phyloP scores from a whole-genome alignment of 2,797 vertebrate species.

The Hypotaenidia philippensis region DNA sequence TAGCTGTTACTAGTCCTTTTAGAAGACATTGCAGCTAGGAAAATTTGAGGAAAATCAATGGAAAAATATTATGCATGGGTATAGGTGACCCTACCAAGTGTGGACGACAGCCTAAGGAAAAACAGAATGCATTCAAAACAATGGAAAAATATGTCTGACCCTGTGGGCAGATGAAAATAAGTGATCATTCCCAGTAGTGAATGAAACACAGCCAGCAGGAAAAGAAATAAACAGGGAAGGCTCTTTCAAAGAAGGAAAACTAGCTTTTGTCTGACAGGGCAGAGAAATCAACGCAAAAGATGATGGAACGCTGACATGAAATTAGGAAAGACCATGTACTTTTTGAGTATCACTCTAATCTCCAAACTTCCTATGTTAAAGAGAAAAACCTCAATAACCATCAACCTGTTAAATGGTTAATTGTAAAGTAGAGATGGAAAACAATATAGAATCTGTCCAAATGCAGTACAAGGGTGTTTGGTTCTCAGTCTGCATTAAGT shows the following conservation, averaged over 20 bases:
- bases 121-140: neutral
- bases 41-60: neutral
- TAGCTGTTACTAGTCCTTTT: neutral
- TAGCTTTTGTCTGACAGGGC: neutral
- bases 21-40: neutral
- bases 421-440: neutral
- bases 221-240: neutral
- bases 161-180: neutral
- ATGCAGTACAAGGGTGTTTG: neutral
- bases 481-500: neutral
- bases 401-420: neutral
- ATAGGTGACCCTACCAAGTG: neutral
- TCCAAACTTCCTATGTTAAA: neutral
- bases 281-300: neutral
- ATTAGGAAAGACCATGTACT: accelerated
- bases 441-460: neutral
- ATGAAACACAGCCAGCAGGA: neutral
- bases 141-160: neutral
- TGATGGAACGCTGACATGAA: neutral
- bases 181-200: neutral
- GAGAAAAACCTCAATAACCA: neutral
- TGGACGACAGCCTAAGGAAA: neutral
- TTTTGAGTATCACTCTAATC: neutral
- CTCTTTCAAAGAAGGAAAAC: neutral
- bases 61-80: neutral